phyloP scores from a whole-genome alignment of 2,797 vertebrate species.

The Melanotaenia maccullochi region DNA sequence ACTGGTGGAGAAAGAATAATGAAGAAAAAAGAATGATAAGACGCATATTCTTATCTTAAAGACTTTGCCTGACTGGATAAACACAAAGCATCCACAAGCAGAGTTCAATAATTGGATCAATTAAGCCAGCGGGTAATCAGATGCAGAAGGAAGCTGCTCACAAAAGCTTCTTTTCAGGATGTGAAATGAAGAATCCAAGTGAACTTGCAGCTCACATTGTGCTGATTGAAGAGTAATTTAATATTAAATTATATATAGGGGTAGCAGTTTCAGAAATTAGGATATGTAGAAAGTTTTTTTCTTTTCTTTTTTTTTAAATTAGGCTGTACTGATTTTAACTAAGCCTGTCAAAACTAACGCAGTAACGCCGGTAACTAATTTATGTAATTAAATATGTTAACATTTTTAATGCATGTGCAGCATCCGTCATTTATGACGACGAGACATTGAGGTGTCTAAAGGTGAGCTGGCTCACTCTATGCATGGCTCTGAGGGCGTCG shows the following conservation, averaged over 20 bases:
- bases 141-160: conserved; percentile 63
- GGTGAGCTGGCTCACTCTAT: no score
- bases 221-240: conserved; percentile 34
- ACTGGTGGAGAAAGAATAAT: conserved; percentile 38
- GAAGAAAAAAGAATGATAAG: conserved; percentile 65
- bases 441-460: no score
- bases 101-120: conserved; percentile 83
- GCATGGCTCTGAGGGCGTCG: no score
- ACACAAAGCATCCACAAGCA: conserved; percentile 76
- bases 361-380: no score
- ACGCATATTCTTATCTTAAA: conserved; percentile 74
- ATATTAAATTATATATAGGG: conserved; percentile 34
- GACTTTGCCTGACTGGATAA: conserved; percentile 76
- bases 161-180: conserved; percentile 63
- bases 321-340: no score
- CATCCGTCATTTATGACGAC: no score
- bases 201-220: conserved; percentile 54
- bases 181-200: conserved; percentile 50
- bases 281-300: no score
- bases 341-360: no score
- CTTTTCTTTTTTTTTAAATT: no score
- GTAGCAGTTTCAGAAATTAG: neutral
- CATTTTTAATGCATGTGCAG: no score
- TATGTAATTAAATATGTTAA: no score
- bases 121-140: conserved; percentile 81